These are phyloP conservation scores for Epistrophella euchroma DNA, from an alignment of 2,888 invertebrate genomes.

Conservation along the genomic window DNA sequence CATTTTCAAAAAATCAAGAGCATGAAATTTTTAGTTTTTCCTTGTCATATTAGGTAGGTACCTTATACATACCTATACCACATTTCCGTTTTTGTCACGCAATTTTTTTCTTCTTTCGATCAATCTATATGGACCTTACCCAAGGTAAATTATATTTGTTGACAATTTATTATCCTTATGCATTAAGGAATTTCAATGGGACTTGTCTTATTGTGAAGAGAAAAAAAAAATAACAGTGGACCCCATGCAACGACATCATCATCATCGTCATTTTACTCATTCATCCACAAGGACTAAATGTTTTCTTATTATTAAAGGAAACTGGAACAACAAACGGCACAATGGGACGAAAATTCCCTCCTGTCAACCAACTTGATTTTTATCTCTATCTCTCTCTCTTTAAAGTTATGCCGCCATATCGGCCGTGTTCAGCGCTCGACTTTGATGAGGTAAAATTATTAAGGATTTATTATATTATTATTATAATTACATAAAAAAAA, in stretches of 20 bases:
- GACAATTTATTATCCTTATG: slow-evolving; percentile 75
- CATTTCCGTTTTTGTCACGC: slow-evolving; percentile 12
- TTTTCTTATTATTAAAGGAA: slow-evolving; percentile 57
- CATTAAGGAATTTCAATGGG: slow-evolving; percentile 66
- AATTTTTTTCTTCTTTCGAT: slow-evolving; percentile 31
- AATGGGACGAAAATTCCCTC: slow-evolving; percentile 46
- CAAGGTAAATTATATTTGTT: slow-evolving; percentile 54
- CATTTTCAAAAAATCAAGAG: slow-evolving; percentile 75
- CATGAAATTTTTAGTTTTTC: slow-evolving; percentile 63
- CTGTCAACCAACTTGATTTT: slow-evolving; percentile 70
- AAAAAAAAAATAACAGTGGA: slow-evolving; percentile 20
- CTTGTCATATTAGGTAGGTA: slow-evolving; percentile 37
- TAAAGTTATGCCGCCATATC: slow-evolving; percentile 66
- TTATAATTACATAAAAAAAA: slow-evolving; percentile 82
- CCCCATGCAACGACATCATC: slow-evolving; percentile 63
- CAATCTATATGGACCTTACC: background rate
- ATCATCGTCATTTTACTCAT: slow-evolving; percentile 68
- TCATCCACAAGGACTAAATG: slow-evolving; percentile 71
- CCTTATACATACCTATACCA: background rate
- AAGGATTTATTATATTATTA: slow-evolving; percentile 84
- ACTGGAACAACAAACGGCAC: slow-evolving; percentile 54
- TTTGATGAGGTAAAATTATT: slow-evolving; percentile 83
- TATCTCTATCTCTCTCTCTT: slow-evolving; percentile 66
- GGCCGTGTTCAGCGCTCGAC: slow-evolving; percentile 77
- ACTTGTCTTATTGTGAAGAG: slow-evolving; percentile 30